phyloP scores from a whole-genome alignment of 2,888 invertebrate species.

The Frankliniella intonsa region DNA sequence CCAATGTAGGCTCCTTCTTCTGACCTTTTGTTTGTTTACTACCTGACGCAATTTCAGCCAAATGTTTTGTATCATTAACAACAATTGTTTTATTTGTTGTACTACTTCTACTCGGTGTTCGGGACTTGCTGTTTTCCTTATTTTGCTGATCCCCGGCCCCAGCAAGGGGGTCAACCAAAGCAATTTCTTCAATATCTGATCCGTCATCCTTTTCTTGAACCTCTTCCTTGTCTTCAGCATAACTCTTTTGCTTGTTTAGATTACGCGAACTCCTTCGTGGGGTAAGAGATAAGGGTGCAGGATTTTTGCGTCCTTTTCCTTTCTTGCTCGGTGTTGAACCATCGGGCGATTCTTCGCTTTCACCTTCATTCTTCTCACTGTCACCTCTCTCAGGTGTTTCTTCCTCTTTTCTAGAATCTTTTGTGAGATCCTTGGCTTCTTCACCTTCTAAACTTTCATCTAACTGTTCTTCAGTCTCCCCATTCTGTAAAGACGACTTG shows the following conservation, averaged over 20 bases:
- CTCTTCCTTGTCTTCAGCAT: conserved; percentile 46
- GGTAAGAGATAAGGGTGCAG: conserved; percentile 44
- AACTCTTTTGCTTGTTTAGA: conserved; percentile 54
- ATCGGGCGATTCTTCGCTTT: conserved; percentile 32
- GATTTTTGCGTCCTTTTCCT: conserved; percentile 35
- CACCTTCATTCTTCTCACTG: conserved; percentile 35
- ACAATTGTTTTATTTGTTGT: conserved; percentile 53
- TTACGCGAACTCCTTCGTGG: conserved; percentile 56
- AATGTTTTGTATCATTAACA: conserved; percentile 65
- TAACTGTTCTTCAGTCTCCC: neutral
- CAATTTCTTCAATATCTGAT: conserved; percentile 62
- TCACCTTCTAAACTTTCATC: conserved; percentile 40
- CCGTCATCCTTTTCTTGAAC: conserved; percentile 50
- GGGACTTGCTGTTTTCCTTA: conserved; percentile 45
- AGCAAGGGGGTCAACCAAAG: conserved; percentile 56
- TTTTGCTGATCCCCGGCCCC: conserved; percentile 45
- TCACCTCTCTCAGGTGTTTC: conserved; percentile 42
- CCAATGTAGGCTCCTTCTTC: conserved; percentile 69
- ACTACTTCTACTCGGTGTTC: conserved; percentile 38
- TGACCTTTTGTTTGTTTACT: conserved; percentile 50
- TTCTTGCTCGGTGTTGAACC: conserved; percentile 30
- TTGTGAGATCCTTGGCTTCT: conserved; percentile 41
- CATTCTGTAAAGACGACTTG: neutral
- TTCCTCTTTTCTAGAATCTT: conserved; percentile 39
- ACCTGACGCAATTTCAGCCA: conserved; percentile 65